phyloP scores from a whole-genome alignment of 2,113 vertebrate genomes.

The Vulpes vulpes region DNA sequence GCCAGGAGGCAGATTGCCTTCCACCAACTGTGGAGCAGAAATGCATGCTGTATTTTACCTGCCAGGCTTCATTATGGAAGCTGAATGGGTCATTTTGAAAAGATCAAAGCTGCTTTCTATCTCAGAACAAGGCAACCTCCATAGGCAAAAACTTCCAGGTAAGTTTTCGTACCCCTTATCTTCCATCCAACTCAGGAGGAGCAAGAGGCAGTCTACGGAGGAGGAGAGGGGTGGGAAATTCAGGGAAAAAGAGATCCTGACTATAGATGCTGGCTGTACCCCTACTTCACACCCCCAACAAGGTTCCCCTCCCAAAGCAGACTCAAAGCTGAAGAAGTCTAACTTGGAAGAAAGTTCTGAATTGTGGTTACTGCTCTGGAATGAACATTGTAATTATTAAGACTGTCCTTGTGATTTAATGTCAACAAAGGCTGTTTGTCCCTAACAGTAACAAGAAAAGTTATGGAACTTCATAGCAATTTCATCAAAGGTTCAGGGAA shows the following conservation, averaged over 20 bases:
- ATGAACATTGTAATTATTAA: not conserved
- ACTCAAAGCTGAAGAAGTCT: not conserved
- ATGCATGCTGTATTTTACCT: not conserved
- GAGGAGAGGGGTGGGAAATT: not conserved
- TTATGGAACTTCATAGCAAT: not conserved
- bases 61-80: not conserved
- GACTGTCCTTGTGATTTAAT: not conserved
- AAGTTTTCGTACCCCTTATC: not conserved
- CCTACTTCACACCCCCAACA: no score
- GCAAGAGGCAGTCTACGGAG: not conserved
- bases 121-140: not conserved
- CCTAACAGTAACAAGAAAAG: not conserved
- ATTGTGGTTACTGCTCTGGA: not conserved
- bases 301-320: not conserved
- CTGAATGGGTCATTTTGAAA: not conserved
- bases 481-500: not conserved
- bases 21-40: not conserved
- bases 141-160: not conserved
- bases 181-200: not conserved
- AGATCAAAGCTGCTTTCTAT: not conserved
- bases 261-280: not conserved
- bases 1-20: not conserved
- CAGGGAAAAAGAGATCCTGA: not conserved
- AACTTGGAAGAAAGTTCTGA: not conserved
- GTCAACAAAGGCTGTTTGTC: not conserved